Evolutionary conservation across 2,888 invertebrate genomes (phyloP), one percentile per base, ranked within the genome.

Genomic region (Steinernema hermaphroditum): DNA sequence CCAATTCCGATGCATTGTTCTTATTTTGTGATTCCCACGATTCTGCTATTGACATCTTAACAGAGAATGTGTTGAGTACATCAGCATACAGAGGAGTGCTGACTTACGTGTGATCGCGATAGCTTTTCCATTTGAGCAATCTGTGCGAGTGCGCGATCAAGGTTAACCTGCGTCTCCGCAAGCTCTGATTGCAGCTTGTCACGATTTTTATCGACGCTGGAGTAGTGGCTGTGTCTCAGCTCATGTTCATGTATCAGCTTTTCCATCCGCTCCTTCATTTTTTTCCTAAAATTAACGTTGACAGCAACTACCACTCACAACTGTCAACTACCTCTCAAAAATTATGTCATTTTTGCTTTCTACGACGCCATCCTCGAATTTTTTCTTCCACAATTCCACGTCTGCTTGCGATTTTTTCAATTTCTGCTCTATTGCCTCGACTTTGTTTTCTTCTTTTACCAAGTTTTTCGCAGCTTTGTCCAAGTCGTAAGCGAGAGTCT

Each of bases 1-100:
- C 82, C 70, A 85, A 68, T 34, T 85, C 84, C 46, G 72, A 73
- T 12, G 76, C 72, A 19, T 80, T 70, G 34, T 74, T 75, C 27
- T 78, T 74, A 68, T 83, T 82, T 71, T 85, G 82, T 1, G 73
- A n/a, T 27, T 83, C 84, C 76, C 84, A 82, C 16, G 76, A 80
- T 16, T 77, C 82, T 9, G 83, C 83, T 29, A 85, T 75, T 8
- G 78, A 76, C 68, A 78, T 79, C 81, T 83, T n/a, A n/a, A n/a
- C n/a, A n/a, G n/a, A n/a, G n/a, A n/a, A n/a, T n/a, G n/a, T n/a
- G n/a, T n/a, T n/a, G n/a, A n/a, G n/a, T n/a, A n/a, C n/a, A n/a
- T n/a, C n/a, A n/a, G n/a, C n/a, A n/a, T n/a, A n/a, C n/a, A n/a
- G n/a, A n/a, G n/a, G n/a, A n/a, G n/a, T n/a, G n/a, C n/a, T n/a